Evolutionary conservation across 2,888 invertebrate species (phyloP).

Genomic region (Polietes domitor): DNA sequence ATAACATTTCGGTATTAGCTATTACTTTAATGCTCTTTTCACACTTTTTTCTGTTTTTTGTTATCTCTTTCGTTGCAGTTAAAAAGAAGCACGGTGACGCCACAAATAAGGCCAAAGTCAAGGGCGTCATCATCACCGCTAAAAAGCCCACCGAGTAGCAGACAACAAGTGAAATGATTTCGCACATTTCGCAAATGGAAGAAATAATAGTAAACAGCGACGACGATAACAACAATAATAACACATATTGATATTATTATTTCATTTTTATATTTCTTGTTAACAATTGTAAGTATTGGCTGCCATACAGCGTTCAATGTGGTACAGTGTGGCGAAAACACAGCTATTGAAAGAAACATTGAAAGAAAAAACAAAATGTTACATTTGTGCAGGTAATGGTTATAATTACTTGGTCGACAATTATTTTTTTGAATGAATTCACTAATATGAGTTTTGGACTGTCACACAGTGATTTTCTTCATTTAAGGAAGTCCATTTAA

Average conservation of each 20-base stretch:
- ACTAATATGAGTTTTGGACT: no score
- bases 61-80: constrained; percentile 71
- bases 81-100: constrained; percentile 76
- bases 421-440: no score
- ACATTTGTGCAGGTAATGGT: no score
- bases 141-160: neutral
- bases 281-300: constrained; percentile 22
- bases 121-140: constrained; percentile 71
- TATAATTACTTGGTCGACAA: no score
- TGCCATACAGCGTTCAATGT: no score
- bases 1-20: constrained; percentile 15
- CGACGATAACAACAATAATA: neutral
- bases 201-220: constrained; percentile 1
- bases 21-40: constrained; percentile 14
- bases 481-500: no score
- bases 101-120: constrained; percentile 75
- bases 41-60: constrained; percentile 27
- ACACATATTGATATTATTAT: constrained; percentile 4
- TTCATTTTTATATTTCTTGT: neutral
- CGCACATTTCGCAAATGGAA: constrained; percentile 2
- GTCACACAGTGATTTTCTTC: no score
- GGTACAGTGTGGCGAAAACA: no score
- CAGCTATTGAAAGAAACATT: no score
- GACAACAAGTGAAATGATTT: constrained; percentile 22
- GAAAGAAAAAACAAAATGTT: no score